phyloP scores from a whole-genome alignment of 2,888 invertebrate genomes.

The Perithous albicinctus region DNA sequence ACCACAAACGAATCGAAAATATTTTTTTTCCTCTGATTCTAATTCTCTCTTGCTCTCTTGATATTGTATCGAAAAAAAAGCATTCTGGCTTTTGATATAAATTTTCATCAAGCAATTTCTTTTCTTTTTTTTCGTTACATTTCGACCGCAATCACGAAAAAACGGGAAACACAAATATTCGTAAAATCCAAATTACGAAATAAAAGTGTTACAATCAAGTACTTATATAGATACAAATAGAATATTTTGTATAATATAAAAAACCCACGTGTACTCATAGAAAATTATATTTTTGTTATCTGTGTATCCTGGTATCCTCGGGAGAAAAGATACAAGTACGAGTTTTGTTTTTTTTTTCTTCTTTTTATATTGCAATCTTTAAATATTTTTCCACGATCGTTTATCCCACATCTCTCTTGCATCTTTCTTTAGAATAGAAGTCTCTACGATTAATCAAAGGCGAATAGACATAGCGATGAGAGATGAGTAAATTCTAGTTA shows the following conservation, averaged over 20 bases:
- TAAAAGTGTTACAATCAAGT: background rate
- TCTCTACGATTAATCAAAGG: background rate
- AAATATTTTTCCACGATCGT: background rate
- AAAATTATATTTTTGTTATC: slow-evolving; percentile 1
- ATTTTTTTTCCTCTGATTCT: background rate
- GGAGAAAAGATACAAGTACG: background rate
- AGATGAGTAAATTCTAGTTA: background rate
- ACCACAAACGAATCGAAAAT: background rate
- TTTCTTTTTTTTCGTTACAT: background rate
- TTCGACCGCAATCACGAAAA: background rate
- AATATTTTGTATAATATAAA: background rate
- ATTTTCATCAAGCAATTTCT: background rate
- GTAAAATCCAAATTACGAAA: background rate
- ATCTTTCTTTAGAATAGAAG: background rate
- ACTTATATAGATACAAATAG: background rate
- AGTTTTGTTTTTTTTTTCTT: background rate
- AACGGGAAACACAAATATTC: background rate
- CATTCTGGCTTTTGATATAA: background rate
- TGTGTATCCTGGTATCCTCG: background rate
- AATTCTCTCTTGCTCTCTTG: background rate
- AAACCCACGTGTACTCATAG: slow-evolving; percentile 2
- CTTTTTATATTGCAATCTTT: background rate
- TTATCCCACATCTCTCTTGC: background rate
- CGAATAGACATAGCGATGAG: background rate
- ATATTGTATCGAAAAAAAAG: background rate